These are phyloP conservation scores for Tachuris rubrigastra DNA, from an alignment of 2,113 vertebrate species.

Conservation along the genomic window DNA sequence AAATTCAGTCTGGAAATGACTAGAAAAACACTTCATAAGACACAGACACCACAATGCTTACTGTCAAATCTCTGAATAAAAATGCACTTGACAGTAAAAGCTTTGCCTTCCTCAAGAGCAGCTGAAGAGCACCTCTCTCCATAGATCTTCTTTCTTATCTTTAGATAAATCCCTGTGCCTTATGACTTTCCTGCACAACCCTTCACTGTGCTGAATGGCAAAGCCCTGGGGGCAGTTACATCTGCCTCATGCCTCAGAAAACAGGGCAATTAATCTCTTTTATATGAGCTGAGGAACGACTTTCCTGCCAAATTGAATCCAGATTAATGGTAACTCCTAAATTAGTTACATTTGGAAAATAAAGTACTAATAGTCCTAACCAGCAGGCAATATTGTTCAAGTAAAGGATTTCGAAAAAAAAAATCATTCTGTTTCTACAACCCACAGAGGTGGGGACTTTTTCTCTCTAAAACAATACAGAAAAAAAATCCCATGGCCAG, in stretches of 20 bases:
- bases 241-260: background rate
- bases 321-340: background rate
- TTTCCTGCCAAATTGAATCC: background rate
- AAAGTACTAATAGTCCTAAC: background rate
- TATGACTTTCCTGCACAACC: background rate
- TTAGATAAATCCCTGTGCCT: background rate
- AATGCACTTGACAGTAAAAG: background rate
- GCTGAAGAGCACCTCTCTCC: background rate
- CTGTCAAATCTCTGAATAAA: background rate
- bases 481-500: background rate
- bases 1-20: background rate
- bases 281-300: background rate
- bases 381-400: background rate
- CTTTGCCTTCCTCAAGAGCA: background rate
- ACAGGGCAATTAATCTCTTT: background rate
- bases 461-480: background rate
- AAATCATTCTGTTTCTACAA: background rate
- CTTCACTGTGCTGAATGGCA: background rate
- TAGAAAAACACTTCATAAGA: background rate
- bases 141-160: background rate
- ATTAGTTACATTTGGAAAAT: background rate
- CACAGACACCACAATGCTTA: accelerated
- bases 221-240: background rate
- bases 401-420: background rate
- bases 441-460: background rate